Evolutionary conservation across 2,888 invertebrate species (phyloP), one percentile per base, ranked within the genome.

Genomic region (Hydrotaea cyrtoneurina): DNA sequence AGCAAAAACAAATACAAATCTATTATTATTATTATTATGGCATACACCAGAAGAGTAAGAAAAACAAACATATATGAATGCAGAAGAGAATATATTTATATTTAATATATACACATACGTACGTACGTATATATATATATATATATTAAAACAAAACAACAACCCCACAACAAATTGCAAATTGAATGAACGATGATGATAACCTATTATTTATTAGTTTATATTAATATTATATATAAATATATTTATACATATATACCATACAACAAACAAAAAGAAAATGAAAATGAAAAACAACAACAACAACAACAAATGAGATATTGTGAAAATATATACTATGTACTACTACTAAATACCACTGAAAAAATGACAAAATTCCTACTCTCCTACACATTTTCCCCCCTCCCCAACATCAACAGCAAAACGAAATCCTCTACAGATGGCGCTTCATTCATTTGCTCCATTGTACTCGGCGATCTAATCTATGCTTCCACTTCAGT

Each of bases 1-100:
- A 74, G 23, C 23, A 19, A 57, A 76, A 57, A 76, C 53, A 43
- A 10, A 23, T 59, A 69, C 55, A 71, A 66, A 66, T 66, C 36
- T 23, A 74, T 64, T 31, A 31, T 31, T 31, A 31, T 31, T 2
- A n/a, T n/a, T 31, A 55, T 74, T 17, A 64, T 36, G 21, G 19
- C 71, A 83, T 80, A 75, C 76, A 8, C 71, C 62, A 82, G 64
- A 74, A 57, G 39, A 77, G 66, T 23, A 69, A 71, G 53, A 72
- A 19, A 66, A 69, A 50, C n/a, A n/a, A n/a, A n/a, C n/a, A n/a
- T n/a, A n/a, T 31, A 31, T 31, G 31, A 7, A 4, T 31, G 31
- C 31, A 31, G 43, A 46, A 71, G 39, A 75, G 66, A 74, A 78
- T 85, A 83, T 83, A 83, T 78, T 80, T 85, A 86, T 80, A 83